Conservation (phyloP, 2,888 invertebrate species). For the Cryptophagus acutangulus region DNA sequence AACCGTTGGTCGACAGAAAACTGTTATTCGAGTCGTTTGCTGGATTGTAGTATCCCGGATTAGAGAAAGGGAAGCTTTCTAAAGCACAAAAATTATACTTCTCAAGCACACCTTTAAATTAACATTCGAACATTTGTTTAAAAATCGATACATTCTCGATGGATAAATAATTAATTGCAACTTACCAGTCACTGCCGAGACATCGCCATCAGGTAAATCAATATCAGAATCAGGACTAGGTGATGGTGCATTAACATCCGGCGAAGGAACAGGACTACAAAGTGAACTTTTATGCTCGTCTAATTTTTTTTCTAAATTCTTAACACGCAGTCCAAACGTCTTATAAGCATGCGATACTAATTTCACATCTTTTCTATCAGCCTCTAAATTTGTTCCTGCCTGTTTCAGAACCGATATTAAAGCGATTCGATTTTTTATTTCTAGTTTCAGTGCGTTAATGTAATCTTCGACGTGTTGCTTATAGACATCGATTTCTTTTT, state of each 20-base stretch:
- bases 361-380: constrained; percentile 90
- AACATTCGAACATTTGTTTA: too few relatives aligned
- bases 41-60: constrained; percentile 52
- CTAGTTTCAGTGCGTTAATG: constrained; percentile 72
- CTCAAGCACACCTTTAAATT: too few relatives aligned
- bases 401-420: constrained; percentile 74
- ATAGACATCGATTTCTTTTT: constrained; percentile 80
- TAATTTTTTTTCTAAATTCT: constrained; percentile 77
- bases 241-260: constrained; percentile 64
- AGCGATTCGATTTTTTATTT: constrained; percentile 74
- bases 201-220: constrained; percentile 55
- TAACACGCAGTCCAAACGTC: constrained; percentile 85
- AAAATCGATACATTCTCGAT: too few relatives aligned
- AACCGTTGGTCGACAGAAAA: constrained; percentile 50
- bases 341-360: constrained; percentile 94
- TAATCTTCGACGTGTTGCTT: constrained; percentile 74
- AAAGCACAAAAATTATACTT: too few relatives aligned
- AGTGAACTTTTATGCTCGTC: constrained; percentile 74
- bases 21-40: constrained; percentile 22
- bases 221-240: constrained; percentile 80
- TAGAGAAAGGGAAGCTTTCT: constrained; percentile 34
- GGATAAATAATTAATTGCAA: too few relatives aligned
- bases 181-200: too few relatives aligned
- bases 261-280: constrained; percentile 65
- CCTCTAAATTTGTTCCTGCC: constrained; percentile 82